Evolutionary conservation across 2,888 invertebrate genomes (phyloP).

Genomic region (Scaptomyza reducta): DNA sequence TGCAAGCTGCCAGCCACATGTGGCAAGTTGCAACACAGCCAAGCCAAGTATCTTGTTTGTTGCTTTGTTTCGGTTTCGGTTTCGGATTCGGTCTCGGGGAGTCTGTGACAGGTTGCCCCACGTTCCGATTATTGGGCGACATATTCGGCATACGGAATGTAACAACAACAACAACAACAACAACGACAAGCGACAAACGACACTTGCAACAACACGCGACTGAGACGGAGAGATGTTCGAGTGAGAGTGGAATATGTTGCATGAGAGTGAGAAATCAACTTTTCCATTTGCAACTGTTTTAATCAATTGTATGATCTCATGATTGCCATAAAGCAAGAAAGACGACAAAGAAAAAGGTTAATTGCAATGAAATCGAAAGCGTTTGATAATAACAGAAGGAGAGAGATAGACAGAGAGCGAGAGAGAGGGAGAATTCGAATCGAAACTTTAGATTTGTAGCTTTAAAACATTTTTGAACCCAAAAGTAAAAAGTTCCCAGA

Average conservation of each 20-base stretch:
- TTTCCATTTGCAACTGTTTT: slow-evolving; percentile 42
- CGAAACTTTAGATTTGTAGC: no score
- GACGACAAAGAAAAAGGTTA: slow-evolving; percentile 16
- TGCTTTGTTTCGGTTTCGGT: no score
- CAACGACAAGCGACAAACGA: slow-evolving; percentile 30
- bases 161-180: slow-evolving; percentile 22
- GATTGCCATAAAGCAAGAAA: not conserved
- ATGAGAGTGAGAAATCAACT: slow-evolving; percentile 23
- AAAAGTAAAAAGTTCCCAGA: no score
- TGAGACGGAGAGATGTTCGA: slow-evolving; percentile 1
- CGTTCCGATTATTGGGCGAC: slow-evolving; percentile 54
- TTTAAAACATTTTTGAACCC: no score
- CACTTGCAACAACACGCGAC: slow-evolving; percentile 52
- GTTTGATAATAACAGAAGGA: not conserved
- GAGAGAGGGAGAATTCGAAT: not conserved
- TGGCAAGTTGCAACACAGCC: slow-evolving; percentile 44
- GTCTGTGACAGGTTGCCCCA: slow-evolving; percentile 53
- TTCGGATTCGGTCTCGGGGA: no score
- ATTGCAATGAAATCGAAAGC: slow-evolving; percentile 48
- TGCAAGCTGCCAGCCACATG: slow-evolving; percentile 34
- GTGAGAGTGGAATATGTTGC: slow-evolving; percentile 2
- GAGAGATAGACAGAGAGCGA: not conserved
- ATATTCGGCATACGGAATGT: slow-evolving; percentile 45
- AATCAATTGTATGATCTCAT: slow-evolving; percentile 35
- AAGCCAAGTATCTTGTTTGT: slow-evolving; percentile 16